Conservation (phyloP, 2,797 vertebrate genomes). For the Argentina silus region DNA sequence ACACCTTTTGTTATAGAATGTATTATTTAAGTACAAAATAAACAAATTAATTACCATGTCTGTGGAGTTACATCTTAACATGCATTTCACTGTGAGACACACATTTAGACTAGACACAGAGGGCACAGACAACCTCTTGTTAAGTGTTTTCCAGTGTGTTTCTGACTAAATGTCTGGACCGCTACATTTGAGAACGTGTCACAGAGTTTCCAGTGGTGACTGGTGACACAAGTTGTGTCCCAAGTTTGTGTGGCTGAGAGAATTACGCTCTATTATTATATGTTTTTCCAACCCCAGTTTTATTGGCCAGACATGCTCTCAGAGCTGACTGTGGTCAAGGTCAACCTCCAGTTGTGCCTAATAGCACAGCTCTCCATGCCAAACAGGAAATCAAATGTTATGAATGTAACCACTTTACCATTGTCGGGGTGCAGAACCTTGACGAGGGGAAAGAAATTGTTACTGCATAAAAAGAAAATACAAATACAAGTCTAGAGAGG, state of each 20-base stretch:
- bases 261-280: conserved; percentile 47
- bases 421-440: conserved; percentile 40
- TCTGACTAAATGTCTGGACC: conserved; percentile 64
- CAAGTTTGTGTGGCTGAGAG: conserved; percentile 44
- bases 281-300: conserved; percentile 47
- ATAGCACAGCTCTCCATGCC: conserved; percentile 50
- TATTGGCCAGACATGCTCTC: conserved; percentile 62
- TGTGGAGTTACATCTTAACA: not conserved
- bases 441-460: conserved; percentile 43
- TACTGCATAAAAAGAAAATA: conserved; percentile 42
- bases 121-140: conserved; percentile 13
- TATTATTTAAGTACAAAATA: no score
- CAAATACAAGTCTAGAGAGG: not conserved
- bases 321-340: conserved; percentile 57
- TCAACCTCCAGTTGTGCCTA: conserved; percentile 52
- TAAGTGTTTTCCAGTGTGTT: conserved; percentile 51
- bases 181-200: conserved; percentile 54
- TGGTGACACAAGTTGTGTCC: conserved; percentile 58
- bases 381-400: conserved; percentile 63
- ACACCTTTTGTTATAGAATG: no score
- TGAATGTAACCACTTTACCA: conserved; percentile 34
- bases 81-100: not conserved
- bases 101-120: not conserved
- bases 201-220: conserved; percentile 73
- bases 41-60: no score